Evolutionary conservation across 1,140 invertebrate genomes (phyloP), one percentile per base, ranked within the genome.

Genomic region (Danaus plexippus): DNA sequence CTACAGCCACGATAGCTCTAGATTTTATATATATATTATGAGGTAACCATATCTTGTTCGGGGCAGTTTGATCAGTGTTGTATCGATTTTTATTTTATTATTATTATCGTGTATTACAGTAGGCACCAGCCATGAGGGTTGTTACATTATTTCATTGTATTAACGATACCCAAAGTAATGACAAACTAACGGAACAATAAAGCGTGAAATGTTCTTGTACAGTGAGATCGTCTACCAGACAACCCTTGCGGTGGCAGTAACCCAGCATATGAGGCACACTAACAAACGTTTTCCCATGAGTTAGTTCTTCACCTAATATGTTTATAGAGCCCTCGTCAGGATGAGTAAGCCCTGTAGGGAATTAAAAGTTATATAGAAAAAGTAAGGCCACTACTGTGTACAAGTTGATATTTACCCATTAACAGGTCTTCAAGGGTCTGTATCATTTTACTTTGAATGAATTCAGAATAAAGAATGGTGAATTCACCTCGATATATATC

Each of bases 401-500:
- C 13, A 11, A 41, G 51, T n/a, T 51, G 41, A 18, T 40, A 47
- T 15, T 61, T 64, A 80, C 82, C 82, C 18, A 72, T 77, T 1
- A 85, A 48, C 10, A 83, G 56, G 63, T 85, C 78, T 43, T 81
- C 75, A 2, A 83, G 43, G 3, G 67, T 69, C 2, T 54, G 44
- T 0, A 82, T 54, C 66, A 74, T 72, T 12, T 67, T 63, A 1
- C 65, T 44, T 47, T 85, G 78, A 11, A 81, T 62, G 2, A 66
- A 61, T 43, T 81, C 75, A 0, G 71, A 59, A 15, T 74, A 74
- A 1, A 85, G 32, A 52, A 76, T 67, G 0, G 75, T 77, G 40
- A 69, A 81, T 55, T 85, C 82, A 0, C 77, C 70, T 0, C 82
- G 73, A 49, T 85, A 85, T 2, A 83, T 73, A 45, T 85, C 78